These are phyloP conservation scores for Clarias platycephalus DNA, from an alignment of 2,797 vertebrate genomes.

Conservation along the genomic window DNA sequence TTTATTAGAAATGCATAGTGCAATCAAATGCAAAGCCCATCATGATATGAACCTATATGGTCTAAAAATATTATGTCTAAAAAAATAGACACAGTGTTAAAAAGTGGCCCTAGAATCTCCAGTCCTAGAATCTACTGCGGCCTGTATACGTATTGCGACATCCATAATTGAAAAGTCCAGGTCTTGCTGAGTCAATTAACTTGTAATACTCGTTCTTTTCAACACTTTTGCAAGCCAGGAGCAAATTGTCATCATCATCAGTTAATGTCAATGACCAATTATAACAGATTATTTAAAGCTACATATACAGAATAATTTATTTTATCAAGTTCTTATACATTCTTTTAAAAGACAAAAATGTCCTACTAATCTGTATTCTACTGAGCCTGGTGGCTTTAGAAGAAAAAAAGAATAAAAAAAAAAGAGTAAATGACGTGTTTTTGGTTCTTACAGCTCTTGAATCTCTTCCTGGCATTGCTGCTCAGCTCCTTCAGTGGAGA, in stretches of 20 bases:
- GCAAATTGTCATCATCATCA: neutral
- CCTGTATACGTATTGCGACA: neutral
- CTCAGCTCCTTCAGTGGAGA: slow-evolving; percentile 92
- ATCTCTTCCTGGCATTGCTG: slow-evolving; percentile 92
- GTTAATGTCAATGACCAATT: neutral
- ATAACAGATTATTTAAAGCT: neutral
- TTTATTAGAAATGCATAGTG: no score
- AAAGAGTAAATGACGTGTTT: neutral
- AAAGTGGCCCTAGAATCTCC: no score
- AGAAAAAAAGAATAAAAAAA: neutral
- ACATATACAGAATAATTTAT: neutral
- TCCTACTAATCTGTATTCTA: neutral
- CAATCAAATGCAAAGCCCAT: no score
- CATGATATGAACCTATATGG: no score
- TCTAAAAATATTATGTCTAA: neutral
- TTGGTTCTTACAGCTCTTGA: slow-evolving; percentile 80
- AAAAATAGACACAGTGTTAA: neutral
- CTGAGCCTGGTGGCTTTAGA: neutral
- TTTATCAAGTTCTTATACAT: neutral
- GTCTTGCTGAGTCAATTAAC: slow-evolving; percentile 13
- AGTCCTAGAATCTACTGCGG: neutral
- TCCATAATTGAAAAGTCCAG: neutral
- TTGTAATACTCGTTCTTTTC: slow-evolving; percentile 27
- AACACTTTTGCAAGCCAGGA: neutral
- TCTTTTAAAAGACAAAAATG: neutral